Evolutionary conservation across 2,113 vertebrate species (phyloP).

Genomic region (Trematomus loennbergii): DNA sequence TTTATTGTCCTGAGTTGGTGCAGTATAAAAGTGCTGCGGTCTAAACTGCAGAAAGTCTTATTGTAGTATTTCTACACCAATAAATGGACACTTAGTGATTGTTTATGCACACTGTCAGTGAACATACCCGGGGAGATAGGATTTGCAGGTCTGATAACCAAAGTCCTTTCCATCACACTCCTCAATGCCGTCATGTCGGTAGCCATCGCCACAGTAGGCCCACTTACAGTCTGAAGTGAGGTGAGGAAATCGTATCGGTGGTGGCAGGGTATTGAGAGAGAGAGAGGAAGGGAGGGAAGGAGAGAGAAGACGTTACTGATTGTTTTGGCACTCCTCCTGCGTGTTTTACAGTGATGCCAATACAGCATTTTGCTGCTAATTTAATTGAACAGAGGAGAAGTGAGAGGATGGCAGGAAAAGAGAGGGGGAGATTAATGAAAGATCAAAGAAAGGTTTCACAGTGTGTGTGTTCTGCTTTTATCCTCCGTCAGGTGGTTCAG

Average conservation of each 20-base stretch:
- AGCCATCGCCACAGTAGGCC: slow-evolving; percentile 96
- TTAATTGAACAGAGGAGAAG: slow-evolving; percentile 63
- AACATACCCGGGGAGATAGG: slow-evolving; percentile 95
- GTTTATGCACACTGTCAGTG: background rate
- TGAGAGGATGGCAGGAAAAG: slow-evolving; percentile 45
- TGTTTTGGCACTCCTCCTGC: slow-evolving; percentile 64
- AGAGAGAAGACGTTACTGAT: slow-evolving; percentile 59
- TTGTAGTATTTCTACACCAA: background rate
- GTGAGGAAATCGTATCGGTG: background rate
- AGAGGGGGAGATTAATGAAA: slow-evolving; percentile 61
- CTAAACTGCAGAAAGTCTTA: background rate
- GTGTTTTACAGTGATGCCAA: slow-evolving; percentile 57
- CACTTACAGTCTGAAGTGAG: slow-evolving; percentile 88
- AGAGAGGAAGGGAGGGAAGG: slow-evolving; percentile 2
- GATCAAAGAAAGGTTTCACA: slow-evolving; percentile 57
- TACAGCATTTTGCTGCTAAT: slow-evolving; percentile 74
- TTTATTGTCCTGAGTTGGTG: background rate
- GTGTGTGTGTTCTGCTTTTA: slow-evolving; percentile 43
- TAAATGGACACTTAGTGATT: background rate
- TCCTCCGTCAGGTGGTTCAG: slow-evolving; percentile 33
- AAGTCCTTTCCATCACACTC: slow-evolving; percentile 97
- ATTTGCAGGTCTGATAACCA: slow-evolving; percentile 93
- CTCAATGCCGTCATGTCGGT: slow-evolving; percentile 90
- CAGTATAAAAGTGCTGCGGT: slow-evolving; percentile 9
- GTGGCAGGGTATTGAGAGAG: slow-evolving; percentile 1